Evolutionary conservation across 2,888 invertebrate genomes (phyloP).

Genomic region (Pandemis heparana): DNA sequence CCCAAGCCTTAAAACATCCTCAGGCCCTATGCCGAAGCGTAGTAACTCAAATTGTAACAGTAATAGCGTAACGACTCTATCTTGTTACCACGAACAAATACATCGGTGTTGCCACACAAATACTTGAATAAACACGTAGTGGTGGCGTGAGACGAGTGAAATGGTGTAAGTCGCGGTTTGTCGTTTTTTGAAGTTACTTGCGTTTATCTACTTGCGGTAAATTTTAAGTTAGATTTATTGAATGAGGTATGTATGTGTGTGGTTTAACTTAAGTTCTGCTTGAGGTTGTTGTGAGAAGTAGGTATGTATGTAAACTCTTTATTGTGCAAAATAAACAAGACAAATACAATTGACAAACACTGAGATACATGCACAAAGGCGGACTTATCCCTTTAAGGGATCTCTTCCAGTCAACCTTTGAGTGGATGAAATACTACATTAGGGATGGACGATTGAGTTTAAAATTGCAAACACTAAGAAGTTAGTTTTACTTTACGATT

Average conservation of each 20-base stretch:
- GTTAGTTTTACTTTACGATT: too few species aligned
- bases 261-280: neutral
- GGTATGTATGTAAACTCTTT: too few species aligned
- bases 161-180: neutral
- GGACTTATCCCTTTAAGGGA: too few species aligned
- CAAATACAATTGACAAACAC: too few species aligned
- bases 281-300: too few species aligned
- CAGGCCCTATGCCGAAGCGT: neutral
- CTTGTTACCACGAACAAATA: constrained; percentile 7
- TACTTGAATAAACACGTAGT: neutral
- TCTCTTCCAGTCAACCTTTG: too few species aligned
- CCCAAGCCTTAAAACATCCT: neutral
- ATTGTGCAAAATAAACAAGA: too few species aligned
- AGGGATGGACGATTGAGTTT: too few species aligned
- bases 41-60: constrained; percentile 2
- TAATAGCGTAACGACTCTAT: constrained; percentile 13
- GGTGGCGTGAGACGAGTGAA: neutral
- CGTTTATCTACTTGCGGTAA: neutral
- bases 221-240: neutral
- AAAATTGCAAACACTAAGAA: too few species aligned
- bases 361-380: too few species aligned
- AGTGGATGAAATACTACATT: too few species aligned
- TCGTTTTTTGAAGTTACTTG: neutral
- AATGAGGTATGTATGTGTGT: neutral
- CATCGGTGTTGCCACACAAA: neutral